A percentile compares a stretch with the other conserved stretches of the same genome.
phyloP scores from a whole-genome alignment of 2,113 vertebrate genomes.

The Triplophysa dalaica region DNA sequence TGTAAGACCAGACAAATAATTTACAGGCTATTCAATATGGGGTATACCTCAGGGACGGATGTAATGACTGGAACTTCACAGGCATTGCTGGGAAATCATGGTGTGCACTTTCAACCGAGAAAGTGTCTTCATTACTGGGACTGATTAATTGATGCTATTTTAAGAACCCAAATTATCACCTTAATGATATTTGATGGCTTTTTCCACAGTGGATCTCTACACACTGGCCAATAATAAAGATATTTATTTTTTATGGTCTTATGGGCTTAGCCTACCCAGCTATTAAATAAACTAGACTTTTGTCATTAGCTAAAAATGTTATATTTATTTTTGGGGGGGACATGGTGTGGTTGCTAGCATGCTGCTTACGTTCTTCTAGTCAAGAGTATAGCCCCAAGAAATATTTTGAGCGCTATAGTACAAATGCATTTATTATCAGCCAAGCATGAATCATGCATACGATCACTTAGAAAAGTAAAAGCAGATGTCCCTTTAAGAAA shows the following conservation, averaged over 20 bases:
- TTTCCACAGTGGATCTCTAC: background rate
- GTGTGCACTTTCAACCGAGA: conserved; percentile 15
- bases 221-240: background rate
- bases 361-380: no score
- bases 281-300: background rate
- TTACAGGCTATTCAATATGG: conserved; percentile 18
- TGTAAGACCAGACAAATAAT: conserved; percentile 29
- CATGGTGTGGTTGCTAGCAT: no score
- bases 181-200: background rate
- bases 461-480: no score
- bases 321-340: background rate
- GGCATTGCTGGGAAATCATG: background rate
- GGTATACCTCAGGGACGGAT: conserved; percentile 29
- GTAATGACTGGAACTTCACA: conserved; percentile 32
- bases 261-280: background rate
- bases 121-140: background rate
- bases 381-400: no score
- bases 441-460: no score
- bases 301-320: background rate
- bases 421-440: no score
- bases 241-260: background rate
- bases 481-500: no score
- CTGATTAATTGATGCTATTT: conserved; percentile 19
- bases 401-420: no score
- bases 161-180: background rate